Base-by-base conservation (phyloP, 92 coral and sea anemone genomes). In the Phenganax marumi region DNA sequence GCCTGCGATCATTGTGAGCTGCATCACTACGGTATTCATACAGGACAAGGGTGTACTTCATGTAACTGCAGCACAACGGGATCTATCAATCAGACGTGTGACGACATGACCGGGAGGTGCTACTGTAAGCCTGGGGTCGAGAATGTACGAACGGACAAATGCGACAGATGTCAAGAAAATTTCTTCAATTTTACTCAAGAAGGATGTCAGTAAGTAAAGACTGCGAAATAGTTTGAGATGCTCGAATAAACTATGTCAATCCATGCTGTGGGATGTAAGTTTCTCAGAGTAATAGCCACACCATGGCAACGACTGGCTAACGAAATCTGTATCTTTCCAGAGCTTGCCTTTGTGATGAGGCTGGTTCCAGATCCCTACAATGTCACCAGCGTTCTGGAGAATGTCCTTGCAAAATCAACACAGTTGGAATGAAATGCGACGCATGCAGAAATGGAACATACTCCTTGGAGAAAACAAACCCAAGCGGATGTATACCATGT, bases 401-500 rank as follows among this genome's bases (percentile, higher is more conserved):
- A 24, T 95, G 98, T 50, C 49, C 80, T 39, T 95, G 98, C 86
- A 95, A 95, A 65, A 70, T 83, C 61, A 92, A 95, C 85, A 90
- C 97, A 4, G 78, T 77, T 22, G 97, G 97, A 8, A 71, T 57
- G 18, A 92, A 95, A 68, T 95, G 98, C 52, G 85, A 77, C 54
- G 60, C 75, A 18, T 95, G 98, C 81, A 86, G 74, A 21, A 73
- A 50, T 63, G 92, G 95, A 50, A 92, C 94, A 12, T 92, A 79
- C 88, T 84, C 91, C 54, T 57, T 91, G 70, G 98, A 92, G 68
- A 75, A 68, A 10, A 51, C 81, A 75, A 95, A 95, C 70, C 98
- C 98, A 23, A 85, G 89, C 68, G 98, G 98, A 10, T 95, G 98
- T 70, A 82, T 97, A 12, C 98, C 97, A 3, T 92, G 98, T 76